Conservation (phyloP, 2,797 vertebrate species). For the Notolabrus celidotus region DNA sequence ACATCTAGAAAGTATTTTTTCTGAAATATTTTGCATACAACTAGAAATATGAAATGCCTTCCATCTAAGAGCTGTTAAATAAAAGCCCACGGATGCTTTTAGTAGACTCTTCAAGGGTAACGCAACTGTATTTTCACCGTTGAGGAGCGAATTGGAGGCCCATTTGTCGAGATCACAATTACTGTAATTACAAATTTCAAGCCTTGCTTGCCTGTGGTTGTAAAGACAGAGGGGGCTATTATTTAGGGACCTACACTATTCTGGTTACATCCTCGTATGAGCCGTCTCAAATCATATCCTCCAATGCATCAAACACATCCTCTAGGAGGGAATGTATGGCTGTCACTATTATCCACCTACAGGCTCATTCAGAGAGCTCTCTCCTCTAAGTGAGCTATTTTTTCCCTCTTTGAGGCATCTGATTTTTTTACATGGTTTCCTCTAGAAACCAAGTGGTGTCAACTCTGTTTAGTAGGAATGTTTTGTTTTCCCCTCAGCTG, state of each 20-base stretch:
- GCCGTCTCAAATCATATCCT: constrained; percentile 36
- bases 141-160: constrained; percentile 67
- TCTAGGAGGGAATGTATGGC: constrained; percentile 46
- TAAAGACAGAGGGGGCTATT: constrained; percentile 70
- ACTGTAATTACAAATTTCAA: constrained; percentile 84
- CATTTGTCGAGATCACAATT: constrained; percentile 79
- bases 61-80: constrained; percentile 59
- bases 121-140: constrained; percentile 75
- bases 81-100: constrained; percentile 64
- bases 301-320: constrained; percentile 45
- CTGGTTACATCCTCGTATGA: constrained; percentile 50
- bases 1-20: constrained; percentile 20
- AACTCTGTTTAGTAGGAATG: constrained; percentile 60
- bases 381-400: constrained; percentile 1
- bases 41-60: constrained; percentile 19
- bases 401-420: constrained; percentile 27
- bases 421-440: constrained; percentile 50
- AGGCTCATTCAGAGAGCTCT: constrained; percentile 15
- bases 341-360: constrained; percentile 38
- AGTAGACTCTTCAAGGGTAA: constrained; percentile 60
- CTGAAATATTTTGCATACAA: constrained; percentile 3
- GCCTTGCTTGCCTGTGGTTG: constrained; percentile 67
- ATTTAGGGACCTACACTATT: constrained; percentile 64
- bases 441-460: constrained; percentile 41
- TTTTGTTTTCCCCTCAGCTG: constrained; percentile 62